A percentile compares a stretch with the other conserved stretches of the same genome.
Conservation (phyloP, 2,113 vertebrate species). For the Phrynosoma blainvillii region DNA sequence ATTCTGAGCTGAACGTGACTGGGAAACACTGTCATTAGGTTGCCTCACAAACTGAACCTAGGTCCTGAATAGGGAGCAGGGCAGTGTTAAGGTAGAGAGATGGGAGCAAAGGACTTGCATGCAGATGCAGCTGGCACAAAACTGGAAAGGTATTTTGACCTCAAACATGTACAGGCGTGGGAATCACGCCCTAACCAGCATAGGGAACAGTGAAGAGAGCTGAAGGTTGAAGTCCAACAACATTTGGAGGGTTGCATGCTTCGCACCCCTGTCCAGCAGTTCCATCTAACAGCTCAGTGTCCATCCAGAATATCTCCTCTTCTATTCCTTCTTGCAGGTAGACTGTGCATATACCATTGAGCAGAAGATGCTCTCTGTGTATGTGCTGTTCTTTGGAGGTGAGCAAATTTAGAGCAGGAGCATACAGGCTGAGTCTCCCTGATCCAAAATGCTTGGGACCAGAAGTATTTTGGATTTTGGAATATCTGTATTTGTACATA, state of each 20-base stretch:
- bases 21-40: not conserved
- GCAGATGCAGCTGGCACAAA: not conserved
- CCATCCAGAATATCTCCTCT: not conserved
- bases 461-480: too few species aligned
- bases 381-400: not conserved
- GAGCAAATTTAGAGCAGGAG: not conserved
- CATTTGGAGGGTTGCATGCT: not conserved
- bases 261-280: too few species aligned
- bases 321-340: not conserved
- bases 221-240: not conserved
- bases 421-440: too few species aligned
- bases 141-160: not conserved
- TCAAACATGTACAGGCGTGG: too few species aligned
- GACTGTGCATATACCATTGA: not conserved
- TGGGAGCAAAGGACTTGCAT: not conserved
- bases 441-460: too few species aligned
- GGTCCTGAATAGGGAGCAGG: not conserved
- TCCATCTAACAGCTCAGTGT: not conserved
- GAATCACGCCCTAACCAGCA: not conserved
- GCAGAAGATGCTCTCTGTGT: not conserved
- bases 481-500: too few species aligned
- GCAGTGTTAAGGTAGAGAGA: not conserved
- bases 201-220: not conserved
- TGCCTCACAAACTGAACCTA: not conserved
- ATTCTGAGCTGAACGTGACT: not conserved